phyloP scores from a whole-genome alignment of 92 coral and sea anemone species.

The Epizoanthus rinbou region DNA sequence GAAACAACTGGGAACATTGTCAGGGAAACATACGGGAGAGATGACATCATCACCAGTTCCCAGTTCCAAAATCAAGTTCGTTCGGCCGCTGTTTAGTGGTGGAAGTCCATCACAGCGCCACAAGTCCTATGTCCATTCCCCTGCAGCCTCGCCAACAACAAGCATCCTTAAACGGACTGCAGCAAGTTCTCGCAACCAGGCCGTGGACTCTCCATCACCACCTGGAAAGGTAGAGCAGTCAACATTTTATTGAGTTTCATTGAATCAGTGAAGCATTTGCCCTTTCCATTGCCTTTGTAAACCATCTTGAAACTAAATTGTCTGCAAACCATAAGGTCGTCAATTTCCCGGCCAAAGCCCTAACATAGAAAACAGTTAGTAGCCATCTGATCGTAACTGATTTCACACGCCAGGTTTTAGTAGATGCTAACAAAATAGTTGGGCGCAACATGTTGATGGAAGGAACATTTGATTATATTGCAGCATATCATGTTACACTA shows the following conservation, averaged over 20 bases:
- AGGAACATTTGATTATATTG: no score
- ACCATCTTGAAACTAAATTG: no score
- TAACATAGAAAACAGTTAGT: no score
- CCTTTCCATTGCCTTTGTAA: no score
- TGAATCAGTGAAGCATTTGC: background rate
- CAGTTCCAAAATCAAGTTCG: constrained; percentile 70
- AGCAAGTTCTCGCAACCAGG: constrained; percentile 56
- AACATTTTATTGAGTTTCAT: background rate
- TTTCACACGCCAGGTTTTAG: no score
- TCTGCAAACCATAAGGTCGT: no score
- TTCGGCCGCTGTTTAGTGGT: constrained; percentile 72
- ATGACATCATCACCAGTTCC: constrained; percentile 85
- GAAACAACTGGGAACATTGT: constrained; percentile 32
- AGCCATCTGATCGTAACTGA: no score
- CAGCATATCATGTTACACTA: no score
- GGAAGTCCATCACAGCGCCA: constrained; percentile 83
- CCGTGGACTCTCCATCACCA: constrained; percentile 92
- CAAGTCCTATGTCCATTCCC: constrained; percentile 65
- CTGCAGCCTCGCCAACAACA: constrained; percentile 86
- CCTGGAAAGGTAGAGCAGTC: constrained; percentile 80
- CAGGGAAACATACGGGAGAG: constrained; percentile 44
- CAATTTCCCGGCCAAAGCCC: no score
- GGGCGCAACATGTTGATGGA: no score
- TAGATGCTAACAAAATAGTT: no score
- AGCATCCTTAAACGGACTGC: constrained; percentile 87